These are phyloP conservation scores for Furcifer pardalis DNA, from an alignment of 2,797 vertebrate genomes.

Conservation along the genomic window DNA sequence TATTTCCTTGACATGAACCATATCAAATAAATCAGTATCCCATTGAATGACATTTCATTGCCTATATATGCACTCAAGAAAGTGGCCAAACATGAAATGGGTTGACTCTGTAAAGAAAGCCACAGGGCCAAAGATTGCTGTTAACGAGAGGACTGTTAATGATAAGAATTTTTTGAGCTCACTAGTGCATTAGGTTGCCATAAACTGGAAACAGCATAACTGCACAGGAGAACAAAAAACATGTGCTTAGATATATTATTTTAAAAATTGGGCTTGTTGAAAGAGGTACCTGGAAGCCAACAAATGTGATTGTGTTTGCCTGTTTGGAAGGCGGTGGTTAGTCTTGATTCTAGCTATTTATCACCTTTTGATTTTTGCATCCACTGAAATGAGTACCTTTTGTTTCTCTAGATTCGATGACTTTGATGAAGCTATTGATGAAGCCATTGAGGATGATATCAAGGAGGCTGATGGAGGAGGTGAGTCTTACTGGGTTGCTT, in stretches of 20 bases:
- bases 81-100: no score
- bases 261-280: neutral
- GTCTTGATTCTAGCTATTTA: neutral
- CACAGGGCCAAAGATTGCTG: no score
- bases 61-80: no score
- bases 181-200: no score
- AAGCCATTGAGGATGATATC: constrained; percentile 95
- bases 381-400: neutral
- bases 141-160: no score
- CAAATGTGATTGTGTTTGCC: neutral
- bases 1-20: no score
- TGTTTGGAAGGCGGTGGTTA: neutral
- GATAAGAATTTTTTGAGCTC: no score
- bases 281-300: neutral
- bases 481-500: constrained; percentile 55
- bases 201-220: no score
- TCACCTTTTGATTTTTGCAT: neutral
- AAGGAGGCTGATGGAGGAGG: constrained; percentile 90
- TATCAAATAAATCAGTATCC: neutral
- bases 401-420: constrained; percentile 90
- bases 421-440: constrained; percentile 97
- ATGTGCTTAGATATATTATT: neutral
- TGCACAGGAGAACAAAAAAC: neutral
- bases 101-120: no score
- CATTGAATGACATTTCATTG: neutral